These are phyloP conservation scores for Gobius niger DNA, from an alignment of 2,113 vertebrate genomes.

Conservation along the genomic window DNA sequence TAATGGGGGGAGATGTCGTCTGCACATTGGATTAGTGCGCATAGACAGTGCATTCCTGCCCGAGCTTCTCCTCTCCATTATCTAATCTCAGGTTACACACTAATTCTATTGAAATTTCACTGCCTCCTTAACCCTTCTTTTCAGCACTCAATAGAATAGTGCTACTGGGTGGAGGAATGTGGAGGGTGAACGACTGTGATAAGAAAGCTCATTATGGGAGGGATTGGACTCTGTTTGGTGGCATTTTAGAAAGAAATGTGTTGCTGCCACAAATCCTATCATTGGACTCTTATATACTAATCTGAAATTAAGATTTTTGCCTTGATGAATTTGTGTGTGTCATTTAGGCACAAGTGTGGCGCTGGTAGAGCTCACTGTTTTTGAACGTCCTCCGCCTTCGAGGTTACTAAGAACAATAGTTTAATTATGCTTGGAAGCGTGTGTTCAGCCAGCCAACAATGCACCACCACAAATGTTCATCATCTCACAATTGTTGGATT, in stretches of 20 bases:
- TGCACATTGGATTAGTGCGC: slow-evolving; percentile 47
- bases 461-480: too few species aligned
- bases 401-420: too few species aligned
- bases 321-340: too few species aligned
- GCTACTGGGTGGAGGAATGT: not conserved
- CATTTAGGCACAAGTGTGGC: too few species aligned
- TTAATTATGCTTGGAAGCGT: too few species aligned
- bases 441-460: too few species aligned
- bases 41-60: slow-evolving; percentile 50
- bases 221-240: not conserved
- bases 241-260: not conserved
- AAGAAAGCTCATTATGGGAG: slow-evolving; percentile 16
- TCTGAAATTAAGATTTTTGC: too few species aligned
- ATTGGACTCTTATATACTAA: too few species aligned
- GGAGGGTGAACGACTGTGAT: slow-evolving; percentile 21
- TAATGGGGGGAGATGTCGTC: slow-evolving; percentile 47
- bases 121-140: slow-evolving; percentile 4
- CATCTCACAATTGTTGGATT: too few species aligned
- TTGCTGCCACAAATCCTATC: not conserved
- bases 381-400: too few species aligned
- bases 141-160: slow-evolving; percentile 31
- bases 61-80: slow-evolving; percentile 44
- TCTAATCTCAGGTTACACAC: slow-evolving; percentile 46
- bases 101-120: slow-evolving; percentile 49
- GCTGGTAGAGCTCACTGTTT: too few species aligned